phyloP scores from a whole-genome alignment of 1,140 invertebrate genomes.

The Lepidurus apus region DNA sequence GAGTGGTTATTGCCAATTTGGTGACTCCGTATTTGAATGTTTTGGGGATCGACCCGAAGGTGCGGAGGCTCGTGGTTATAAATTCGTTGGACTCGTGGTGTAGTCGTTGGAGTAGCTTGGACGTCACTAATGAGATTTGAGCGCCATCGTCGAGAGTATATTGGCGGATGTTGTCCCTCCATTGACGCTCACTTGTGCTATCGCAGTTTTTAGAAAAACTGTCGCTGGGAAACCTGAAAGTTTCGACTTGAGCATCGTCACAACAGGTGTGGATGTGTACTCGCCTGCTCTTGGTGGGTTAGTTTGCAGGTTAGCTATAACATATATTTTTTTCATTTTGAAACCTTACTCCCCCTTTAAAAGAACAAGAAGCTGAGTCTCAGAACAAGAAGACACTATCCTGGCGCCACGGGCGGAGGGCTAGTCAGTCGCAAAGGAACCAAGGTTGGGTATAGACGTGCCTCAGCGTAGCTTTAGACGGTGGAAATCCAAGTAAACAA shows the following conservation, averaged over 20 bases:
- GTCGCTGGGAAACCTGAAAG: not conserved
- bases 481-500: too few species aligned
- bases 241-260: not conserved
- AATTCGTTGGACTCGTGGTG: not conserved
- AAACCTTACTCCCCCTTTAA: too few species aligned
- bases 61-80: not conserved
- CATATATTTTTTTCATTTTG: too few species aligned
- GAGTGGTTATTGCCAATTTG: not conserved
- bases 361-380: too few species aligned
- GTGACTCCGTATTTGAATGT: not conserved
- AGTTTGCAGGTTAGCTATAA: too few species aligned
- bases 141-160: not conserved
- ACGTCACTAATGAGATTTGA: not conserved
- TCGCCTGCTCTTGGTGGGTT: not conserved
- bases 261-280: not conserved
- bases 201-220: not conserved
- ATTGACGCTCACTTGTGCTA: not conserved
- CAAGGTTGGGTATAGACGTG: too few species aligned
- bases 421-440: too few species aligned
- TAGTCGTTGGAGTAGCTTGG: not conserved
- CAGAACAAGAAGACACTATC: too few species aligned
- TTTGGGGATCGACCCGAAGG: not conserved
- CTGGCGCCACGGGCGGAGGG: too few species aligned
- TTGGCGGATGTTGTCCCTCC: not conserved
- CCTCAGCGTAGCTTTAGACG: too few species aligned